phyloP scores from a whole-genome alignment of 2,797 vertebrate species.

The Muscicapa comitata region DNA sequence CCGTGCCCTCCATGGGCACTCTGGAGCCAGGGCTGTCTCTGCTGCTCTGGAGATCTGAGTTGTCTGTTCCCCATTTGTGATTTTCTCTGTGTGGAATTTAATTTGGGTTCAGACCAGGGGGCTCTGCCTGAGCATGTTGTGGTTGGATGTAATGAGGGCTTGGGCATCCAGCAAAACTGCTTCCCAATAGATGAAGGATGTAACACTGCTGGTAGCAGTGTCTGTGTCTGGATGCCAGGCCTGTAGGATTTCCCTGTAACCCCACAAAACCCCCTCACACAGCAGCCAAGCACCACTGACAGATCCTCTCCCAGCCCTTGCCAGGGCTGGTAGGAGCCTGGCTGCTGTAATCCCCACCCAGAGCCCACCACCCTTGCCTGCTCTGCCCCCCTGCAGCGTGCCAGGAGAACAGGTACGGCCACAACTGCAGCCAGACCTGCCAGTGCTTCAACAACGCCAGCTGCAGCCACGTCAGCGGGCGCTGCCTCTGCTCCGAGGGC shows the following conservation, averaged over 20 bases:
- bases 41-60: accelerated
- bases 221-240: accelerated
- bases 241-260: neutral
- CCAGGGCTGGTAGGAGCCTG: neutral
- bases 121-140: neutral
- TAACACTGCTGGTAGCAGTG: accelerated
- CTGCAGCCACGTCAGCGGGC: slow-evolving; percentile 83
- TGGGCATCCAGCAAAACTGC: neutral
- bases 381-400: slow-evolving; percentile 77
- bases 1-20: neutral
- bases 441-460: slow-evolving; percentile 81
- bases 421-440: slow-evolving; percentile 86
- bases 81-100: neutral
- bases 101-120: neutral
- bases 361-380: neutral
- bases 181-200: neutral
- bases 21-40: accelerated
- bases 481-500: slow-evolving; percentile 82
- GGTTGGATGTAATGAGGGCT: neutral
- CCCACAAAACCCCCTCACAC: neutral
- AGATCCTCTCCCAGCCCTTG: neutral
- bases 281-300: accelerated
- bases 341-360: neutral
- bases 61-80: neutral
- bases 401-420: slow-evolving; percentile 79